Evolutionary conservation across 2,797 vertebrate genomes (phyloP).

Genomic region (Okamejei kenojei): DNA sequence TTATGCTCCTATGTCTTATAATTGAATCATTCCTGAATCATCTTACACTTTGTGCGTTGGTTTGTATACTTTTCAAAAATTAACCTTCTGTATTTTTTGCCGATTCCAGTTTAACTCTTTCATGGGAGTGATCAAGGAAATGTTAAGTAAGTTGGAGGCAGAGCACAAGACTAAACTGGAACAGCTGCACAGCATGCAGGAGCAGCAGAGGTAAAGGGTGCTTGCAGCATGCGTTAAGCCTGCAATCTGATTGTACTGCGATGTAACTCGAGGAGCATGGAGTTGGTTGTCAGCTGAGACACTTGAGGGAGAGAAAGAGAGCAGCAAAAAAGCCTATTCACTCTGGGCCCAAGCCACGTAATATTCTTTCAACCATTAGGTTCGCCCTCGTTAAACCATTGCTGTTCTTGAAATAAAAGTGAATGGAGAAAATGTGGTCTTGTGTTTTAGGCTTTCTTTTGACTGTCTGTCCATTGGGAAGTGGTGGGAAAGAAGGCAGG

Average conservation of each 20-base stretch:
- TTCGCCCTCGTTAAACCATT: background rate
- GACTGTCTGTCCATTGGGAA: background rate
- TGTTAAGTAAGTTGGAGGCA: constrained; percentile 84
- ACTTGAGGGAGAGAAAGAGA: background rate
- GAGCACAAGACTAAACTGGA: constrained; percentile 97
- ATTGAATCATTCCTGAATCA: background rate
- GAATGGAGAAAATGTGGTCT: constrained; percentile 2
- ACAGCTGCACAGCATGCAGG: constrained; percentile 92
- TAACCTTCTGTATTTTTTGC: background rate
- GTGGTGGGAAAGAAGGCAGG: background rate
- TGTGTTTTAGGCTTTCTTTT: background rate
- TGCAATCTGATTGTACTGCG: background rate
- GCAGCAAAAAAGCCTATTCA: background rate
- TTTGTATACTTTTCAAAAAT: background rate
- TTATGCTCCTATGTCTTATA: too few relatives aligned
- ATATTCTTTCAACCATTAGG: background rate
- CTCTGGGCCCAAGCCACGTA: background rate
- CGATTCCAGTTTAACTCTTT: constrained; percentile 85
- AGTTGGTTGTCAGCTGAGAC: background rate
- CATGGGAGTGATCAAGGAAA: constrained; percentile 92
- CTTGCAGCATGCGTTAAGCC: background rate
- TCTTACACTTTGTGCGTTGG: background rate
- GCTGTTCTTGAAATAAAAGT: background rate
- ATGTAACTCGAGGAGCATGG: background rate
- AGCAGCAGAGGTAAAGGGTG: constrained; percentile 85